Evolutionary conservation across 1,140 invertebrate species (phyloP).

Genomic region (Coelopa frigida): DNA sequence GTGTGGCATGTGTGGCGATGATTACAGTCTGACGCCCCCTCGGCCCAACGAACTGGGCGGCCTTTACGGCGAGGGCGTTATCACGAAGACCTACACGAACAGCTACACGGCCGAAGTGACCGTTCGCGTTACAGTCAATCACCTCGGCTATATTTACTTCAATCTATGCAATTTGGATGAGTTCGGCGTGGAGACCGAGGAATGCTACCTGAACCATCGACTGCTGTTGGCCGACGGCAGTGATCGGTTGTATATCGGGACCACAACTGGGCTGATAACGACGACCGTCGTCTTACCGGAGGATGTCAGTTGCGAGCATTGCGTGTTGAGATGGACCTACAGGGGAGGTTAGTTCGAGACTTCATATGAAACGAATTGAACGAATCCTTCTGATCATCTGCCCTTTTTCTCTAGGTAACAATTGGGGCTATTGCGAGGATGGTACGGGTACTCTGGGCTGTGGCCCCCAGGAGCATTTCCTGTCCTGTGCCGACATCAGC

Average conservation of each 20-base stretch:
- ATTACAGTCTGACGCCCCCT: slow-evolving; percentile 47
- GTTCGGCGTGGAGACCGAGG: slow-evolving; percentile 49
- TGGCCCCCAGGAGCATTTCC: slow-evolving; percentile 60
- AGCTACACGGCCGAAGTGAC: slow-evolving; percentile 39
- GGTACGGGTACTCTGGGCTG: slow-evolving; percentile 49
- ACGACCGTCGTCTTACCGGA: slow-evolving; percentile 47
- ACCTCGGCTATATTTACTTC: slow-evolving; percentile 52
- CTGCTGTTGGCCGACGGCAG: slow-evolving; percentile 48
- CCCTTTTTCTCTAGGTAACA: slow-evolving; percentile 45
- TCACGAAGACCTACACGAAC: slow-evolving; percentile 45
- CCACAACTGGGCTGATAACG: slow-evolving; percentile 32
- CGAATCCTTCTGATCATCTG: neutral
- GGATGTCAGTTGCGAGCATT: slow-evolving; percentile 54
- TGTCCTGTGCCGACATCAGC: slow-evolving; percentile 60
- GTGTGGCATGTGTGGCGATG: slow-evolving; percentile 56
- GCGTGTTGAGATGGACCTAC: slow-evolving; percentile 64
- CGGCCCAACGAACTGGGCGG: slow-evolving; percentile 59
- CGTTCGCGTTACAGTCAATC: slow-evolving; percentile 50
- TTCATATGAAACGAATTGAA: too few relatives aligned
- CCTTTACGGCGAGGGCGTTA: slow-evolving; percentile 49
- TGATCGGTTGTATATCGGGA: slow-evolving; percentile 25
- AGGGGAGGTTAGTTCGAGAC: slow-evolving; percentile 39
- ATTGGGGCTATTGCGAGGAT: slow-evolving; percentile 50
- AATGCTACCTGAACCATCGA: slow-evolving; percentile 51
- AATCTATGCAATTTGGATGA: slow-evolving; percentile 49